A percentile compares a stretch with the other conserved stretches of the same genome.
Conservation (phyloP, 2,113 vertebrate genomes). For the Crypturellus undulatus region DNA sequence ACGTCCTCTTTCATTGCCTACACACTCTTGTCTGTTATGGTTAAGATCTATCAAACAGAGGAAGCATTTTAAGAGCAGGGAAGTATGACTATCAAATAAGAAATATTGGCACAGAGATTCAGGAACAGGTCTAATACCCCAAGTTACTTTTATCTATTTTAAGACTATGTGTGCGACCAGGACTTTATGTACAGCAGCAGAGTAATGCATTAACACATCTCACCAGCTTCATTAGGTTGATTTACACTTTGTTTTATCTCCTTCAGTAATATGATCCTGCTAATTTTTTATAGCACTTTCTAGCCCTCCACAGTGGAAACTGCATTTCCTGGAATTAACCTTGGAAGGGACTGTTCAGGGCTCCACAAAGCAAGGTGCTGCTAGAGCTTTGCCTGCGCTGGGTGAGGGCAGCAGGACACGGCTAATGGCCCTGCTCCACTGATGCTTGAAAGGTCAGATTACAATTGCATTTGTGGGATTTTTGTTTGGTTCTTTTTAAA, state of each 20-base stretch:
- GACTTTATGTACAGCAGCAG: not conserved
- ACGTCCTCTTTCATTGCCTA: constrained; percentile 16
- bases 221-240: not conserved
- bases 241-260: not conserved
- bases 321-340: not conserved
- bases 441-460: not conserved
- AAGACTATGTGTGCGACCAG: not conserved
- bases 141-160: not conserved
- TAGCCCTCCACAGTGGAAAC: not conserved
- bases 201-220: not conserved
- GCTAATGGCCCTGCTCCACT: not conserved
- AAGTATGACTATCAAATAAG: constrained; percentile 16
- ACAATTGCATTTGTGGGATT: not conserved
- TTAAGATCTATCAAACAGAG: not conserved
- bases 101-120: constrained; percentile 4
- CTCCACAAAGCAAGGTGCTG: not conserved
- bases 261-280: not conserved
- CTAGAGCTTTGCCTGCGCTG: accelerated
- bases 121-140: not conserved
- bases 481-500: not conserved
- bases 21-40: not conserved
- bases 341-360: not conserved
- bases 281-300: not conserved
- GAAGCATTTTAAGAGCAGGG: constrained; percentile 10
- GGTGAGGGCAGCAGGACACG: not conserved